Percentiles rank a stretch among this genome's conserved stretches.
Conservation (phyloP, 2,888 invertebrate genomes). For the Adelphocoris suturalis region DNA sequence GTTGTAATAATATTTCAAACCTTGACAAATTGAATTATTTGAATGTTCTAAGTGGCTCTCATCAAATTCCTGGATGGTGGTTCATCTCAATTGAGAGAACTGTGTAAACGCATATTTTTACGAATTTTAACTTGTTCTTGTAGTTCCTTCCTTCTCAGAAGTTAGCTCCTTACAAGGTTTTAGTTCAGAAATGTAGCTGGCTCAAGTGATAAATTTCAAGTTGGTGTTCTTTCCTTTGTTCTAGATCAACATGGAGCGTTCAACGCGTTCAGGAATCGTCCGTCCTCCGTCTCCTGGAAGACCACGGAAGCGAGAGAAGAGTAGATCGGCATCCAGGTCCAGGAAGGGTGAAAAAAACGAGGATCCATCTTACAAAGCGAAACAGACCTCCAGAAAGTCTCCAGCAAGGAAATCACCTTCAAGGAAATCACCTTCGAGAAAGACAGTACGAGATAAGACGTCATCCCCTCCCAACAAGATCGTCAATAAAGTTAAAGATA, state of each 20-base stretch:
- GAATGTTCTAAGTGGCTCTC: too few relatives aligned
- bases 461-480: conserved; percentile 19
- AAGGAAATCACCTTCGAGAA: conserved; percentile 46
- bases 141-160: too few relatives aligned
- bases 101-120: too few relatives aligned
- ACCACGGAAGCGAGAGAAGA: background rate
- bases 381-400: background rate
- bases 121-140: too few relatives aligned
- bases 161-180: too few relatives aligned
- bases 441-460: background rate
- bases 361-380: background rate
- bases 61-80: too few relatives aligned
- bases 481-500: conserved; percentile 45
- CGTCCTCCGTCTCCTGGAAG: background rate
- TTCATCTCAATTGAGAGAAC: too few relatives aligned
- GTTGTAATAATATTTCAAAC: too few relatives aligned
- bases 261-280: background rate
- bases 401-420: conserved; percentile 29
- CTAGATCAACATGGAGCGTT: background rate
- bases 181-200: too few relatives aligned
- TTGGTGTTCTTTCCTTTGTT: background rate
- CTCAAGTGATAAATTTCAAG: too few relatives aligned
- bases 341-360: background rate
- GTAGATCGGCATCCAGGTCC: background rate
- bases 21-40: too few relatives aligned